phyloP scores from a whole-genome alignment of 2,113 vertebrate species.

The Chaetura pelagica region DNA sequence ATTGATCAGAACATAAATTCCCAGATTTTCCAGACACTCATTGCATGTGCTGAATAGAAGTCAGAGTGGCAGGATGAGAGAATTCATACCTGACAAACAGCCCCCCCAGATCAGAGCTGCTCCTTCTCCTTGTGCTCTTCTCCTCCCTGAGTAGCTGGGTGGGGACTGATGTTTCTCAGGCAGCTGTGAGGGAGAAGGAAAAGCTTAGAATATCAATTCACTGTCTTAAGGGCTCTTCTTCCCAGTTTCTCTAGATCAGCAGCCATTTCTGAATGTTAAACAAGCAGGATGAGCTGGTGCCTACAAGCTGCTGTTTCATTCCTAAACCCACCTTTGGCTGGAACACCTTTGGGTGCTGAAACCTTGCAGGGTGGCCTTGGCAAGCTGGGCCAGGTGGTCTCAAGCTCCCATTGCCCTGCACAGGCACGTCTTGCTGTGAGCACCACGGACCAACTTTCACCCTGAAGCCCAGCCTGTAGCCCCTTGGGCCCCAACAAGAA shows the following conservation, averaged over 20 bases:
- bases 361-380: rapidly evolving
- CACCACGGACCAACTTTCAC: too few species aligned
- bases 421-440: background rate
- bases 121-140: conserved; percentile 49
- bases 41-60: conserved; percentile 73
- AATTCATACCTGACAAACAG: conserved; percentile 75
- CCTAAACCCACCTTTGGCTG: background rate
- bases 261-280: conserved; percentile 30
- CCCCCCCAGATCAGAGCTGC: conserved; percentile 56
- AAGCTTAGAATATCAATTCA: conserved; percentile 62
- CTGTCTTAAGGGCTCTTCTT: conserved; percentile 37
- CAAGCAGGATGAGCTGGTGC: background rate
- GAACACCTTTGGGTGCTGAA: background rate
- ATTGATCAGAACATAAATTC: conserved; percentile 77
- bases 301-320: background rate
- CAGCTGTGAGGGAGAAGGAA: conserved; percentile 59
- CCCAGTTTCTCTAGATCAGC: conserved; percentile 33
- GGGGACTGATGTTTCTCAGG: conserved; percentile 40
- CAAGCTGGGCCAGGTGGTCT: background rate
- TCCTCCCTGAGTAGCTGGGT: conserved; percentile 37
- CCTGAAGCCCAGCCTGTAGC: background rate
- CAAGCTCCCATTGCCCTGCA: rapidly evolving
- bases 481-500: background rate
- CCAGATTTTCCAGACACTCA: conserved; percentile 74
- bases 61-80: conserved; percentile 65